Conservation (phyloP, 2,888 invertebrate species). For the Keiferia lycopersicella region DNA sequence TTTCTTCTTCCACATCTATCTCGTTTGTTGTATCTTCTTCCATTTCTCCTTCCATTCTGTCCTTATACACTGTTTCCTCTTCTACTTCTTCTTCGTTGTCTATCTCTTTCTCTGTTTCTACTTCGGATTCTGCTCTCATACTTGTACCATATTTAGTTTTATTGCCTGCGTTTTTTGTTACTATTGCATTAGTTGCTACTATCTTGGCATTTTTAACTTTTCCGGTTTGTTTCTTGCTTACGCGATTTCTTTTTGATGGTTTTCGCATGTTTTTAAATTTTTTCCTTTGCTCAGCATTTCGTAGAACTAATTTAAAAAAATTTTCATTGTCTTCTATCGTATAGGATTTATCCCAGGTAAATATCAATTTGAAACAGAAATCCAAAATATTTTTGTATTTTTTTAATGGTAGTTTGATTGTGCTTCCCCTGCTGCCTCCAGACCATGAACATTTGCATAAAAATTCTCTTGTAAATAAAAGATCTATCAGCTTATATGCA, state of each 20-base stretch:
- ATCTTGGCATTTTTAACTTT: neutral
- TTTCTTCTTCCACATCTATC: too few relatives aligned
- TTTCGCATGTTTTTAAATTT: neutral
- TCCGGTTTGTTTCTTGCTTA: conserved; percentile 1
- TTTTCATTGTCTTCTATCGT: conserved; percentile 19
- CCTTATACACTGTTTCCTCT: too few relatives aligned
- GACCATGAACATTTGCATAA: conserved; percentile 24
- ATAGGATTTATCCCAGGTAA: conserved; percentile 17
- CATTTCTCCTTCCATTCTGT: too few relatives aligned
- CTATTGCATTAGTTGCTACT: neutral
- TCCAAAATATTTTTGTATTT: too few relatives aligned
- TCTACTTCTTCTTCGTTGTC: too few relatives aligned
- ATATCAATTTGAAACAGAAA: conserved; percentile 18
- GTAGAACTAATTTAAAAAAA: conserved; percentile 23
- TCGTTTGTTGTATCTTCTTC: too few relatives aligned
- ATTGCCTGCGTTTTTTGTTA: neutral
- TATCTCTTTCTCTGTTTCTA: too few relatives aligned
- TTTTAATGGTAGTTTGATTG: conserved; percentile 18
- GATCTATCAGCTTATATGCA: conserved; percentile 22
- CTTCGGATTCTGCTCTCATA: neutral
- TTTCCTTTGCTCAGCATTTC: conserved; percentile 16
- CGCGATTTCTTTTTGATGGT: neutral
- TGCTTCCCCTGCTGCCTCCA: conserved; percentile 18
- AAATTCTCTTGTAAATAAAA: conserved; percentile 22
- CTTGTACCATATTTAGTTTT: neutral